A percentile compares a stretch with the other conserved stretches of the same genome.
These are phyloP conservation scores for Carassius auratus DNA, from an alignment of 2,113 vertebrate species.

Conservation along the genomic window DNA sequence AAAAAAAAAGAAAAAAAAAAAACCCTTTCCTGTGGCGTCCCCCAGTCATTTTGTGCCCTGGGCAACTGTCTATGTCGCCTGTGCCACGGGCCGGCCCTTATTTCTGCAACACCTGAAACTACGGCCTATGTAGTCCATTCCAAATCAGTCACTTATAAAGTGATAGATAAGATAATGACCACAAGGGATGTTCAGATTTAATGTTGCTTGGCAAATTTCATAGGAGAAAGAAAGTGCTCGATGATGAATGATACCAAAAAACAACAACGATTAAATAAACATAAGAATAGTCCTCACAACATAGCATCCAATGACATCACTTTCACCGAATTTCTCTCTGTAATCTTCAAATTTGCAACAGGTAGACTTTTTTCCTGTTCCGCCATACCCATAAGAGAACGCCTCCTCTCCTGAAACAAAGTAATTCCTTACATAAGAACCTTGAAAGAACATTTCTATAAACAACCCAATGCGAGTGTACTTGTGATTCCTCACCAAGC, in stretches of 20 bases:
- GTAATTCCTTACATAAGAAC: neutral
- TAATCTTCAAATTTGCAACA: constrained; percentile 86
- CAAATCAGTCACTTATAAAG: neutral
- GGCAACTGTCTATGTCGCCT: too few species aligned
- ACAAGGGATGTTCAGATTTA: neutral
- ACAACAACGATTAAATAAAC: neutral
- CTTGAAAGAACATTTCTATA: neutral
- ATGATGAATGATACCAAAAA: neutral
- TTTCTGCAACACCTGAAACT: neutral
- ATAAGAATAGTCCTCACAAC: constrained; percentile 75
- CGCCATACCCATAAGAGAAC: constrained; percentile 88
- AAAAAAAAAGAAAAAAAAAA: too few species aligned
- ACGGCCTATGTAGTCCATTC: neutral
- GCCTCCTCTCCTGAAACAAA: constrained; percentile 80
- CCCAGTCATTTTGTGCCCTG: too few species aligned
- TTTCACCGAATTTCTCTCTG: constrained; percentile 87
- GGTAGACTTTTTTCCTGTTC: constrained; percentile 86
- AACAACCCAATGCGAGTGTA: neutral
- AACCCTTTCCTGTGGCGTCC: too few species aligned
- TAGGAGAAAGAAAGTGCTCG: too few species aligned
- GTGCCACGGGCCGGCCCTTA: neutral
- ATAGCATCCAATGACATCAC: constrained; percentile 88
- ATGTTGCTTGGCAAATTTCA: neutral
- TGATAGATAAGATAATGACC: neutral
- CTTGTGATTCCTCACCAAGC: constrained; percentile 75